A percentile compares a stretch with the other conserved stretches of the same genome.
Evolutionary conservation across 2,888 invertebrate genomes (phyloP).

Genomic region (Meiosimyza decipiens): DNA sequence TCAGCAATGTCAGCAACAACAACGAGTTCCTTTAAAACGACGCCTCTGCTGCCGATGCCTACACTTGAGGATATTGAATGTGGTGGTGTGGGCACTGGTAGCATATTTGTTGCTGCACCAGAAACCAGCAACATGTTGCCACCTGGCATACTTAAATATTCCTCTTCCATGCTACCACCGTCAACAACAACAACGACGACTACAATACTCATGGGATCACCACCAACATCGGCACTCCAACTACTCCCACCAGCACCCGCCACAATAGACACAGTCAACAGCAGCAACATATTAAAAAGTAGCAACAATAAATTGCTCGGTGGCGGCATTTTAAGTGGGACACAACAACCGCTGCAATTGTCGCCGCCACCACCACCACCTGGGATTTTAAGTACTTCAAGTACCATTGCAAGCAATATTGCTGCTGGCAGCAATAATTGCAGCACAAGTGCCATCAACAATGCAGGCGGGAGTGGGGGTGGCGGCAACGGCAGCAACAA

Average conservation of each 20-base stretch:
- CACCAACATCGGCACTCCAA: slow-evolving; percentile 33
- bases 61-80: slow-evolving; percentile 61
- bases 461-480: slow-evolving; percentile 13
- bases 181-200: slow-evolving; percentile 42
- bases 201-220: slow-evolving; percentile 41
- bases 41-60: slow-evolving; percentile 59
- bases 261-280: slow-evolving; percentile 34
- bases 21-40: slow-evolving; percentile 48
- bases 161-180: slow-evolving; percentile 40
- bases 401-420: slow-evolving; percentile 26
- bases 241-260: slow-evolving; percentile 40
- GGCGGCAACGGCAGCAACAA: slow-evolving; percentile 44
- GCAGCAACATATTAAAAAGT: slow-evolving; percentile 57
- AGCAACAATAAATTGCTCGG: slow-evolving; percentile 51
- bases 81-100: slow-evolving; percentile 21
- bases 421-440: slow-evolving; percentile 36
- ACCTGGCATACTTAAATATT: slow-evolving; percentile 52
- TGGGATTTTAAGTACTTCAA: slow-evolving; percentile 19
- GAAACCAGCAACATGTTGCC: slow-evolving; percentile 32
- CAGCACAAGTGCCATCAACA: slow-evolving; percentile 40
- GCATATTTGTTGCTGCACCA: background rate
- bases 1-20: slow-evolving; percentile 43
- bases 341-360: slow-evolving; percentile 41
- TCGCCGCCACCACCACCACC: slow-evolving; percentile 17
- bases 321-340: slow-evolving; percentile 31